phyloP scores from a whole-genome alignment of 2,113 vertebrate genomes.

The Petrocephalus microphthalmus region DNA sequence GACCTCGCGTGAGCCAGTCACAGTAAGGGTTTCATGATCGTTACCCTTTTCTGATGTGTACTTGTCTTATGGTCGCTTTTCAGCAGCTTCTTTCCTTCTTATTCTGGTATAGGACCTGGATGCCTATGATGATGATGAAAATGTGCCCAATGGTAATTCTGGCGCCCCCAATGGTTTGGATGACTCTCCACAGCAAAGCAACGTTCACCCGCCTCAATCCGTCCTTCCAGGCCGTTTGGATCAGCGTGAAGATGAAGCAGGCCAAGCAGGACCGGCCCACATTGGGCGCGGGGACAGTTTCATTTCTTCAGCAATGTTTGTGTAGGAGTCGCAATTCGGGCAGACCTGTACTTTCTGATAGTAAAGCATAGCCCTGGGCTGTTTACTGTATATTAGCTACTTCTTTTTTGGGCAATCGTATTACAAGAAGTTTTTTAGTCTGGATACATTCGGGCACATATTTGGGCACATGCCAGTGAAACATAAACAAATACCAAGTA shows the following conservation, averaged over 20 bases:
- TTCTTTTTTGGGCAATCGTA: background rate
- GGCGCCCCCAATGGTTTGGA: background rate
- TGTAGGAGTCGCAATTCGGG: background rate
- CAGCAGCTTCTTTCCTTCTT: background rate
- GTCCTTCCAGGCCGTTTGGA: background rate
- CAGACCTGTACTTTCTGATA: background rate
- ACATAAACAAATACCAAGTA: background rate
- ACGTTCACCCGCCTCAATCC: background rate
- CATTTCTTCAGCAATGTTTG: constrained; percentile 12
- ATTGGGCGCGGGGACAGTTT: background rate
- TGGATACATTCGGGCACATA: background rate
- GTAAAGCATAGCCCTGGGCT: background rate
- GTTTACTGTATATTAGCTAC: background rate
- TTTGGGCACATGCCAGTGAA: background rate
- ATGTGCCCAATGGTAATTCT: constrained; percentile 1
- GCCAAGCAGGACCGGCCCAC: background rate
- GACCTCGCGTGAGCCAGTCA: constrained; percentile 5
- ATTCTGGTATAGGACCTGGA: constrained; percentile 12
- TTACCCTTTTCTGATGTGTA: background rate
- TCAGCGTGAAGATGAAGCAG: background rate
- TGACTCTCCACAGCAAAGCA: background rate
- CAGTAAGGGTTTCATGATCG: background rate
- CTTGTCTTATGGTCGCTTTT: background rate
- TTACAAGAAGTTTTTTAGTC: background rate
- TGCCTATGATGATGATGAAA: background rate